Percentiles rank a stretch among this genome's conserved stretches.
These are phyloP conservation scores for Papilio protenor DNA, from an alignment of 2,888 invertebrate genomes.

Conservation along the genomic window DNA sequence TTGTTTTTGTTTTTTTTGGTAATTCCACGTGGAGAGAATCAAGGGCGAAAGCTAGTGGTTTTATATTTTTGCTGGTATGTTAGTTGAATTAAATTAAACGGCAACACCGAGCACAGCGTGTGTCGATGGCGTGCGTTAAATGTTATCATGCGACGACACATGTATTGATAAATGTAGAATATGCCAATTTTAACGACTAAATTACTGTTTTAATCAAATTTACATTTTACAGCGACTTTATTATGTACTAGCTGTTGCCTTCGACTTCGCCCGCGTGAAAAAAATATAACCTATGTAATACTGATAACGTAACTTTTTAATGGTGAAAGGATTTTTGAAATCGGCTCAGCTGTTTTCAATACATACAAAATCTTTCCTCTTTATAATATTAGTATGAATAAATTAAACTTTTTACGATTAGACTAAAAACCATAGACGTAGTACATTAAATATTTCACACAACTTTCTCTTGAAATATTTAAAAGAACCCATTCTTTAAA, in stretches of 20 bases:
- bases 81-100: slow-evolving; percentile 2
- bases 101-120: slow-evolving; percentile 51
- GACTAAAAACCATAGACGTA: not conserved
- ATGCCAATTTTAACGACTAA: slow-evolving; percentile 37
- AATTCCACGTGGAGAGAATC: too few relatives aligned
- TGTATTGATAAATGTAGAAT: slow-evolving; percentile 41
- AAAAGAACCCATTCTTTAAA: too few relatives aligned
- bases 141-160: slow-evolving; percentile 48
- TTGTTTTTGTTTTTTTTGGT: too few relatives aligned
- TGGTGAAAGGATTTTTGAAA: too few relatives aligned
- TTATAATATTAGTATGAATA: too few relatives aligned
- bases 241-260: not conserved
- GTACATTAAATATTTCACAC: not conserved
- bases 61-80: not conserved
- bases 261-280: too few relatives aligned
- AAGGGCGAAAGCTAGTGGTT: too few relatives aligned
- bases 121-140: slow-evolving; percentile 52
- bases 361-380: too few relatives aligned
- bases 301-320: not conserved
- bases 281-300: too few relatives aligned
- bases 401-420: not conserved
- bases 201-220: slow-evolving; percentile 17
- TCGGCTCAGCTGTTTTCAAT: too few relatives aligned
- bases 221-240: not conserved
- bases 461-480: too few relatives aligned